Percentiles rank a stretch among this genome's conserved stretches.
Evolutionary conservation across 2,797 vertebrate genomes (phyloP).

Genomic region (Linurgus olivaceus): DNA sequence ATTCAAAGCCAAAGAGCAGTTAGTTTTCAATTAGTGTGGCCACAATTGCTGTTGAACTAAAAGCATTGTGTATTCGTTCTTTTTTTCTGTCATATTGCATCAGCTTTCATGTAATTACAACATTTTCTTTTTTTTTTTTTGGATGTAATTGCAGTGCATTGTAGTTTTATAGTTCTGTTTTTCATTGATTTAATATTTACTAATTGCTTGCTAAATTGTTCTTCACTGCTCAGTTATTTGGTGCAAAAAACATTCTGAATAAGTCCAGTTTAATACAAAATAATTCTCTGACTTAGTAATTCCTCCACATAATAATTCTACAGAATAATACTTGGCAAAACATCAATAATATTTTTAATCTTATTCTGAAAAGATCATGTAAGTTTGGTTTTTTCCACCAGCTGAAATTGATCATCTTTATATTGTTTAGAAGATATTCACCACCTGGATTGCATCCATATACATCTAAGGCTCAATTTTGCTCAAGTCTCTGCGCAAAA

Average conservation of each 20-base stretch:
- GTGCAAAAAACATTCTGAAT: background rate
- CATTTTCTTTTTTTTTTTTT: background rate
- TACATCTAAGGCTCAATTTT: background rate
- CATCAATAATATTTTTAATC: background rate
- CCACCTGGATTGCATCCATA: background rate
- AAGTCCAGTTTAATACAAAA: background rate
- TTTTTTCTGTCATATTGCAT: slow-evolving; percentile 24
- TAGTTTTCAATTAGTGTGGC: slow-evolving; percentile 12
- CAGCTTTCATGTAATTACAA: background rate
- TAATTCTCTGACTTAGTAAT: background rate
- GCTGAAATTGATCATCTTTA: background rate
- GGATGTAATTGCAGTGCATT: background rate
- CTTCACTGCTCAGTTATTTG: background rate
- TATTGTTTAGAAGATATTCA: background rate
- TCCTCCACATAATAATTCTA: background rate
- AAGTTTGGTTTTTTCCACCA: background rate
- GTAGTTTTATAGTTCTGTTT: background rate
- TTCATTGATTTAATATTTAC: background rate
- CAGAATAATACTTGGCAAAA: background rate
- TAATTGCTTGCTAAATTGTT: slow-evolving; percentile 20
- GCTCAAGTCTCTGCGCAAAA: background rate
- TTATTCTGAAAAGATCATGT: background rate
- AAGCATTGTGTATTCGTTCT: background rate
- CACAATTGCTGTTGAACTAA: background rate
- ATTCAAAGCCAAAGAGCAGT: background rate